Evolutionary conservation across 30 jellyfish, hydroid and myxozoan species (phyloP), one percentile per base, ranked within the genome.

Genomic region (Rhopilema esculentum): DNA sequence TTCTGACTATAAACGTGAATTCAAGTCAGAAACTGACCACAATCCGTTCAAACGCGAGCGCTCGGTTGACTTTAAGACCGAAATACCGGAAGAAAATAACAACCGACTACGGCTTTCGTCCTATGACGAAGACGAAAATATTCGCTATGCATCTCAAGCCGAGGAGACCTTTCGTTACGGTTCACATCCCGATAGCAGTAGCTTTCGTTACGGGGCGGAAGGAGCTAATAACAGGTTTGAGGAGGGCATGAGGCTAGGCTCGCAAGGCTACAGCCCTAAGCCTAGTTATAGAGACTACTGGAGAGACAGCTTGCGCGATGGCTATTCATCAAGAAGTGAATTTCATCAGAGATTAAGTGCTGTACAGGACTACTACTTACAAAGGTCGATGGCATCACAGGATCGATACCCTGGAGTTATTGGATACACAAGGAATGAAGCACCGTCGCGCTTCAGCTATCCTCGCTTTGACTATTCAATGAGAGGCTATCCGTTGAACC

Each of bases 11-110:
- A 85, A 85, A 66, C 85, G 53, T 28, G 94, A 66, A 0, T 85
- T 85, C 72, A 85, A 74, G 66, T 17, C 85, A 21, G 88, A 76
- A 33, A 82, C 83, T 25, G 73, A 73, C n/a, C 20, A 57, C 49
- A 65, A 66, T n/a, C 69, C 68, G 1, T 85, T 21, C 77, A 85
- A 85, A 75, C 49, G 70, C 27, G 94, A 85, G 49, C 88, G 83
- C 66, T 29, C 24, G n/a, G 25, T 85, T 66, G 83, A 75, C n/a
- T 92, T 87, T 94, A 92, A 86, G 83, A 86, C 83, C 90, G 92
- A 80, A 72, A 72, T 91, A 63, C 96, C 83, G 74, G 75, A 66
- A n/a, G 86, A 84, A 17, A 84, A 72, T 31, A 85, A 85, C 79
- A 85, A 85, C 73, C 86, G 86, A 20, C 32, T 69, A 0, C 84